Evolutionary conservation across 2,797 vertebrate genomes (phyloP).

Genomic region (Myotis findleyi): DNA sequence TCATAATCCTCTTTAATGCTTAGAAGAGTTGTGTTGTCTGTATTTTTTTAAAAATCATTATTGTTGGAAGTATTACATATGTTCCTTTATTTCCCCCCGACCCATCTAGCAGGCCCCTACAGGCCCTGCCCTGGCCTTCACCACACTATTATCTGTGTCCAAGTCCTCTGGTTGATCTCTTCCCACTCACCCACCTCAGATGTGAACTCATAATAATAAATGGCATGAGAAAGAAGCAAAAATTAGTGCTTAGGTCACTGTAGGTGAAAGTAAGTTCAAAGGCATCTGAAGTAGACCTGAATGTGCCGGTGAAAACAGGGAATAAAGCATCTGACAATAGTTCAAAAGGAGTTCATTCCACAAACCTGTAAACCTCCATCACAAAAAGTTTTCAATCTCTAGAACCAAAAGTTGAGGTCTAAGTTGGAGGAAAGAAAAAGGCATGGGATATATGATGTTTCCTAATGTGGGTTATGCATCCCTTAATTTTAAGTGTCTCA

Average conservation of each 20-base stretch:
- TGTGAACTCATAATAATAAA: neutral
- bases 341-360: neutral
- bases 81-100: too few species aligned
- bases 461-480: neutral
- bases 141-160: too few species aligned
- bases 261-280: neutral
- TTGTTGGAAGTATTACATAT: too few species aligned
- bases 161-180: too few species aligned
- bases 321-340: neutral
- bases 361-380: neutral
- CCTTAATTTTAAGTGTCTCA: neutral
- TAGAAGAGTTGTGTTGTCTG: neutral
- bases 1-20: neutral
- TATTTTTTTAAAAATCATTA: neutral
- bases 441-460: neutral
- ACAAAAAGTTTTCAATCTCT: neutral
- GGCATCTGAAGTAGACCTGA: neutral
- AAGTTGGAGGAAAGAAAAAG: neutral
- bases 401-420: neutral
- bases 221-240: neutral
- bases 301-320: neutral
- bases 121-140: too few species aligned
- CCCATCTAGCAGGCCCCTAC: too few species aligned
- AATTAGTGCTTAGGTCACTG: neutral
- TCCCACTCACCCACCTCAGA: neutral